These are phyloP conservation scores for Gambelia wislizenii DNA, from an alignment of 2,797 vertebrate species.

Conservation along the genomic window DNA sequence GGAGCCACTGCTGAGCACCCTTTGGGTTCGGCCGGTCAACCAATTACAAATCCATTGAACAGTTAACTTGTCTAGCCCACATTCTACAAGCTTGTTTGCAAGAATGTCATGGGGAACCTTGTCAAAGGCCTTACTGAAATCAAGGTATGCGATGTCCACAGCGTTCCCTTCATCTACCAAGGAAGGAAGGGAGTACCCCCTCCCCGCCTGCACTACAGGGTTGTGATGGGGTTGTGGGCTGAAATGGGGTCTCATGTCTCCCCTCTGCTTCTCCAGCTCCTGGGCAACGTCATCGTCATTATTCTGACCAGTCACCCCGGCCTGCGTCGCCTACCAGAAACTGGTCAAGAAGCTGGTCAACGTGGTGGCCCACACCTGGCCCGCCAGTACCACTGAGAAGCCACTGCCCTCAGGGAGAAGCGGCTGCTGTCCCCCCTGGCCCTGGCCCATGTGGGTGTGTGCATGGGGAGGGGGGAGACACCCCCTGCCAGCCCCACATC, in stretches of 20 bases:
- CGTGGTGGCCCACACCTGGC: conserved; percentile 73
- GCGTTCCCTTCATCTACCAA: too few species aligned
- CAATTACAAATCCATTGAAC: too few species aligned
- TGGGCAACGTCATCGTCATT: conserved; percentile 79
- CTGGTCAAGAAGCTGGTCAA: conserved; percentile 79
- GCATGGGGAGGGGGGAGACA: too few species aligned
- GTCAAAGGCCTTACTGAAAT: too few species aligned
- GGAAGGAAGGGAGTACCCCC: not conserved
- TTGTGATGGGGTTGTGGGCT: not conserved
- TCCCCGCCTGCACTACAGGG: not conserved
- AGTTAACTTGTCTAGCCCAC: too few species aligned
- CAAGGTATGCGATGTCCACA: too few species aligned
- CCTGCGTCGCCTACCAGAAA: conserved; percentile 75
- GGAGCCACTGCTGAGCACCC: too few species aligned
- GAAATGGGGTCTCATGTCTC: not conserved
- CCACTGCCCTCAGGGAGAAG: too few species aligned
- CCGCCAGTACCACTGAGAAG: conserved; percentile 78
- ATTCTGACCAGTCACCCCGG: conserved; percentile 71
- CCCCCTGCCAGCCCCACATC: too few species aligned
- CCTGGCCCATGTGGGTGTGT: not conserved
- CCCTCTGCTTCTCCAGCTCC: conserved; percentile 70
- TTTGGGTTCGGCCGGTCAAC: too few species aligned
- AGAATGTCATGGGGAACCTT: too few species aligned
- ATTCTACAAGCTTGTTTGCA: too few species aligned
- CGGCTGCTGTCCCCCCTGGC: not conserved